Percentiles rank a stretch among this genome's conserved stretches.
These are phyloP conservation scores for Tricholaema leucomelas DNA, from an alignment of 2,113 vertebrate species.

Conservation along the genomic window DNA sequence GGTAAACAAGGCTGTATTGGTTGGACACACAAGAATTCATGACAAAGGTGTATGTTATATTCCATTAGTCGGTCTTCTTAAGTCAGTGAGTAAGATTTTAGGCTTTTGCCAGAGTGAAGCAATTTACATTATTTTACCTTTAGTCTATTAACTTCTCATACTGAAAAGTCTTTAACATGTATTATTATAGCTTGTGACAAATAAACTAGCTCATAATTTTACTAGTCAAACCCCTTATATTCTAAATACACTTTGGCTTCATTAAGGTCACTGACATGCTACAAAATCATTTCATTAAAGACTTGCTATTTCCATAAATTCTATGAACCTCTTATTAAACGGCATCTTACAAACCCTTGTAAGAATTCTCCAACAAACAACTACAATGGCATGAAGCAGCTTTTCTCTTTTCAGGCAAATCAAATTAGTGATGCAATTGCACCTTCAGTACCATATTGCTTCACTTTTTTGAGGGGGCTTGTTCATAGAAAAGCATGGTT, in stretches of 20 bases:
- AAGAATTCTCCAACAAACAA: neutral
- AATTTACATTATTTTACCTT: neutral
- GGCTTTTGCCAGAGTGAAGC: neutral
- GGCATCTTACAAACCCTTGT: neutral
- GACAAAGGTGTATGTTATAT: neutral
- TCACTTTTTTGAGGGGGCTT: neutral
- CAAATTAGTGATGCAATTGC: neutral
- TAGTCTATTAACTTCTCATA: neutral
- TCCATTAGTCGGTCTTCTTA: neutral
- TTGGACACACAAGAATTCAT: neutral
- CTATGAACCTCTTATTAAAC: neutral
- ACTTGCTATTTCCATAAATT: neutral
- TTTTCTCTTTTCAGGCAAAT: slow-evolving; percentile 3
- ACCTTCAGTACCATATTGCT: neutral
- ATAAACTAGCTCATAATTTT: neutral
- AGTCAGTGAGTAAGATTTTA: neutral
- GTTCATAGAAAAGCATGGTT: neutral
- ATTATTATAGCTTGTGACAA: neutral
- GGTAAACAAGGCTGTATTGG: neutral
- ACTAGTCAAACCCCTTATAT: neutral
- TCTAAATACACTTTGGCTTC: neutral
- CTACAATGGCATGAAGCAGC: neutral
- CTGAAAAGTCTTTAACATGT: neutral
- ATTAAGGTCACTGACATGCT: neutral
- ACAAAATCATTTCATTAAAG: neutral